phyloP scores from a whole-genome alignment of 2,113 vertebrate genomes.

The Oceanites oceanicus region DNA sequence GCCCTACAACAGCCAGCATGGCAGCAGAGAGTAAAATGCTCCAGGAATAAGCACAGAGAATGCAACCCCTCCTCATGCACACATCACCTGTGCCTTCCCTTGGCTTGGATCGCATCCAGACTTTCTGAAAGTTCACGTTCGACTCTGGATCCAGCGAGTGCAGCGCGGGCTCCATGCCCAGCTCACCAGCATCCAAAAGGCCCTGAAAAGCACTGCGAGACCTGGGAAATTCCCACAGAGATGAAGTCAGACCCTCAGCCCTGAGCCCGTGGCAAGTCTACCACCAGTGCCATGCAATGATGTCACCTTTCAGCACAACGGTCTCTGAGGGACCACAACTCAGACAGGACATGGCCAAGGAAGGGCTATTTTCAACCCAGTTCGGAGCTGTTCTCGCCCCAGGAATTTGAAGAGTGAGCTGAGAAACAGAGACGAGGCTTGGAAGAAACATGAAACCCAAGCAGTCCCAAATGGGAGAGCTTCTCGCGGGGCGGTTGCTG shows the following conservation, averaged over 20 bases:
- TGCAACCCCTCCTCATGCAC: not conserved
- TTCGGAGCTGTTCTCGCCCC: not conserved
- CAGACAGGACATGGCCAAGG: not conserved
- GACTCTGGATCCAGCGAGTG: not conserved
- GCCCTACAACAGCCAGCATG: not conserved
- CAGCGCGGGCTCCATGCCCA: not conserved
- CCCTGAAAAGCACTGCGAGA: not conserved
- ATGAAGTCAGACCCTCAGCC: slow-evolving; percentile 17
- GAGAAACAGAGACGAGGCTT: not conserved
- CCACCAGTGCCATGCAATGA: not conserved
- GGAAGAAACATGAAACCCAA: not conserved
- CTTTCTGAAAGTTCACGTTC: not conserved
- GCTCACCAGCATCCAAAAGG: not conserved
- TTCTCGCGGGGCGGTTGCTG: not conserved
- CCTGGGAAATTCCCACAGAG: not conserved
- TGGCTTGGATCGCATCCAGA: not conserved
- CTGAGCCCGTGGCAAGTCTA: not conserved
- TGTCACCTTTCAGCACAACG: not conserved
- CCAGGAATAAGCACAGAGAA: not conserved
- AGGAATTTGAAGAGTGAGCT: not conserved
- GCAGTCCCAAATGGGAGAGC: not conserved
- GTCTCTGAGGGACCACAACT: not conserved
- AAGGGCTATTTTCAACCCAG: not conserved
- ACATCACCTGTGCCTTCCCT: not conserved
- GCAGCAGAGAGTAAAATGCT: not conserved